A percentile compares a stretch with the other conserved stretches of the same genome.
Evolutionary conservation across 2,113 vertebrate genomes (phyloP).

Genomic region (Charadrius vociferus): DNA sequence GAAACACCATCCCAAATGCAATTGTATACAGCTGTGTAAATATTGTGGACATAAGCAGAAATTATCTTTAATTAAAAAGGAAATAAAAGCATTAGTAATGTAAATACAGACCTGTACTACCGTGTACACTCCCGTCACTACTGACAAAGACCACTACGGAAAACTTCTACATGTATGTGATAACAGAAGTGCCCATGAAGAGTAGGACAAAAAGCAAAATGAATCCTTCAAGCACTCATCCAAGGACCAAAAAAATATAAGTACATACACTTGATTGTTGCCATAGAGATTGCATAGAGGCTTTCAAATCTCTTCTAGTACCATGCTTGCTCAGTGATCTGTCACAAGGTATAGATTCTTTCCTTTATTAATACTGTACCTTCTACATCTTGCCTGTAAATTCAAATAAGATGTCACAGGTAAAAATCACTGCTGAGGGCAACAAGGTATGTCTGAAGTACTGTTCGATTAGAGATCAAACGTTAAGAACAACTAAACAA

Average conservation of each 20-base stretch:
- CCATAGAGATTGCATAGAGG: background rate
- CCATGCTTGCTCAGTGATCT: background rate
- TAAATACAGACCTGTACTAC: background rate
- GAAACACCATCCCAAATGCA: background rate
- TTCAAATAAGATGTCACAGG: background rate
- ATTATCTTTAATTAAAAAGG: background rate
- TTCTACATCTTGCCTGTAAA: background rate
- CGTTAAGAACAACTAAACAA: background rate
- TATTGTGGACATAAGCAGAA: background rate
- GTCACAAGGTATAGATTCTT: background rate
- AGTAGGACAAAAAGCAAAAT: background rate
- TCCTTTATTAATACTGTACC: background rate
- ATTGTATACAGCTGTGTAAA: background rate
- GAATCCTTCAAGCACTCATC: background rate
- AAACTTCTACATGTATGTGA: background rate
- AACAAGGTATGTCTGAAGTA: background rate
- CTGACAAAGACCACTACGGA: background rate
- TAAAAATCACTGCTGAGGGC: background rate
- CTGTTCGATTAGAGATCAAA: background rate
- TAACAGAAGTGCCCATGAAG: background rate
- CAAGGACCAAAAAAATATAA: background rate
- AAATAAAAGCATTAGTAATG: background rate
- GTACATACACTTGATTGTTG: background rate
- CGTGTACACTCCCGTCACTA: background rate
- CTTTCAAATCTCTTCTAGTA: background rate